Evolutionary conservation across 2,113 vertebrate species (phyloP).

Genomic region (Junco hyemalis): DNA sequence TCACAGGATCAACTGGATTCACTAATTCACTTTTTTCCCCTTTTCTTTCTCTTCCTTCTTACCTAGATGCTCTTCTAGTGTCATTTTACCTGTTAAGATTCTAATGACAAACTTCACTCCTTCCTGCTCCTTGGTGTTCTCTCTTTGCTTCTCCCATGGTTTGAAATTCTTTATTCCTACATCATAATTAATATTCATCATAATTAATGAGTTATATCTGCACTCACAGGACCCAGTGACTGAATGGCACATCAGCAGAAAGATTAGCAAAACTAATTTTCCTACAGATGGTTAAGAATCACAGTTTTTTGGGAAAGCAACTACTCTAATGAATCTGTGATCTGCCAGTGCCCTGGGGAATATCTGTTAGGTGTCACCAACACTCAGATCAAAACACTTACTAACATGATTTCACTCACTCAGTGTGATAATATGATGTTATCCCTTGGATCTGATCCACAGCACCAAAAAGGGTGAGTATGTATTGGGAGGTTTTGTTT

Average conservation of each 20-base stretch:
- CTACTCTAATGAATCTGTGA: neutral
- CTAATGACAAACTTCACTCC: neutral
- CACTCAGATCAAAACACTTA: neutral
- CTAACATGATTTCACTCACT: neutral
- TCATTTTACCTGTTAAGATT: neutral
- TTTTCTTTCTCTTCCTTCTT: neutral
- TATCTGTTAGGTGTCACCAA: constrained; percentile 24
- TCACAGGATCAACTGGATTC: neutral
- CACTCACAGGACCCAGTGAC: neutral
- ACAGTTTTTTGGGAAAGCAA: neutral
- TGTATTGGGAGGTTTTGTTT: neutral
- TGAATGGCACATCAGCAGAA: neutral
- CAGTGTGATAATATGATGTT: neutral
- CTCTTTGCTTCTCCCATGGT: neutral
- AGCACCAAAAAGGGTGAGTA: neutral
- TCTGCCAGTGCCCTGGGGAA: neutral
- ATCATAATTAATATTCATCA: neutral
- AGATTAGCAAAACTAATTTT: neutral
- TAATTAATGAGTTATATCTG: neutral
- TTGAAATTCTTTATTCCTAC: neutral
- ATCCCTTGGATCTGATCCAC: neutral
- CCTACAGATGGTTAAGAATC: neutral
- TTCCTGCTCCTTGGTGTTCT: neutral
- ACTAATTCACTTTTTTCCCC: neutral
- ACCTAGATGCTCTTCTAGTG: neutral